These are phyloP conservation scores for Pogonocichla stellata DNA, from an alignment of 2,113 vertebrate genomes.

Conservation along the genomic window DNA sequence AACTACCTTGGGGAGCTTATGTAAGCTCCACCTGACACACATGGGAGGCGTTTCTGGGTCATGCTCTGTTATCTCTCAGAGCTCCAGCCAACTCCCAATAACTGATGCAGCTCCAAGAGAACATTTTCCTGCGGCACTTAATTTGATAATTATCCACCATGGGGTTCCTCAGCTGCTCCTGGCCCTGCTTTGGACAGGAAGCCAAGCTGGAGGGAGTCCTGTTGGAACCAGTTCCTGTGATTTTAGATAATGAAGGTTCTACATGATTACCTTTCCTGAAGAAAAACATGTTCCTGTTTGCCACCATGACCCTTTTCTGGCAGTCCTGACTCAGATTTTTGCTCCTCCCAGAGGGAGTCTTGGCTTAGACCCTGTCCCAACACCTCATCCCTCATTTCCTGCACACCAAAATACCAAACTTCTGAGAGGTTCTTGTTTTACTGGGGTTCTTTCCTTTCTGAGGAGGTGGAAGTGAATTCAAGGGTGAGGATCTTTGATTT, in stretches of 20 bases:
- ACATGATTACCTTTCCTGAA: not conserved
- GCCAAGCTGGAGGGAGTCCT: not conserved
- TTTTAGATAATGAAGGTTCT: not conserved
- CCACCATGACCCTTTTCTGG: not conserved
- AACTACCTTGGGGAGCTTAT: not conserved
- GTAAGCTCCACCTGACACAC: not conserved
- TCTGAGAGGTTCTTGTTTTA: not conserved
- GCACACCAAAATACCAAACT: not conserved
- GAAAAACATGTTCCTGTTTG: not conserved
- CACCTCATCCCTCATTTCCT: not conserved
- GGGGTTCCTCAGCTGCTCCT: slow-evolving; percentile 1
- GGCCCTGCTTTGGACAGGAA: not conserved
- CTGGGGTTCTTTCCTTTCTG: not conserved
- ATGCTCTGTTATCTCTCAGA: not conserved
- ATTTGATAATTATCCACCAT: slow-evolving; percentile 10
- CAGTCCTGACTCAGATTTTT: not conserved
- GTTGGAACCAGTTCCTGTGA: not conserved
- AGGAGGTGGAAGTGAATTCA: not conserved
- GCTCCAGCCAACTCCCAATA: not conserved
- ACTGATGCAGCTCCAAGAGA: not conserved
- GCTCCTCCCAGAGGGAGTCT: not conserved
- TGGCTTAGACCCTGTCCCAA: not conserved
- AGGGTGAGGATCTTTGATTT: not conserved
- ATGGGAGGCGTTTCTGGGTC: slow-evolving; percentile 25
- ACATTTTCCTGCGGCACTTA: slow-evolving; percentile 20